These are phyloP conservation scores for Dromiciops gliroides DNA, from an alignment of 2,113 vertebrate genomes.

Conservation along the genomic window DNA sequence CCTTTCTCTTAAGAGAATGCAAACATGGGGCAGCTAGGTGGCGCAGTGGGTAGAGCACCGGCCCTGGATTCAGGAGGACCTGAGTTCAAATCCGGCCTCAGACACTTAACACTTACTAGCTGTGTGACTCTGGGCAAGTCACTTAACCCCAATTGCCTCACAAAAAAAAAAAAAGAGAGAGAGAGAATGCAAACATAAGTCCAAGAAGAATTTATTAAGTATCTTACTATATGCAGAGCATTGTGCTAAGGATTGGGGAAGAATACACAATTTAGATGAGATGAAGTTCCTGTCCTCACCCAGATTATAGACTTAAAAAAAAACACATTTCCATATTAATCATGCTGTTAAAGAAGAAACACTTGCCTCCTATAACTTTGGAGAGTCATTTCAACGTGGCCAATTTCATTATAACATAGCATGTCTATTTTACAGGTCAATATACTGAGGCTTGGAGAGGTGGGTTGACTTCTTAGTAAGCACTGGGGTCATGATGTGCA, in stretches of 20 bases:
- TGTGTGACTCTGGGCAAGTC: no score
- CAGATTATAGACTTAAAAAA: not conserved
- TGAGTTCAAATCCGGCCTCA: no score
- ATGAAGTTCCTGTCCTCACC: not conserved
- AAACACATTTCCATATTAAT: not conserved
- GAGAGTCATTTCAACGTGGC: not conserved
- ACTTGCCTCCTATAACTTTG: not conserved
- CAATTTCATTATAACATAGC: not conserved
- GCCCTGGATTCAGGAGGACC: no score
- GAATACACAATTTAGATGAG: not conserved
- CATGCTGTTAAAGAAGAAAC: not conserved
- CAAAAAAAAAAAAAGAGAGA: no score
- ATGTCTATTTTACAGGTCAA: not conserved
- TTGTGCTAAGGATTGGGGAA: not conserved
- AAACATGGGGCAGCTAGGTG: no score
- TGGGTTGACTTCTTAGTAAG: not conserved
- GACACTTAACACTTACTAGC: no score
- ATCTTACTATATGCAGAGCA: not conserved
- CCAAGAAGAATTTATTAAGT: not conserved
- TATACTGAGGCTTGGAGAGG: not conserved
- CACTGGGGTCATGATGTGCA: not conserved
- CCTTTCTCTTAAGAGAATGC: not conserved
- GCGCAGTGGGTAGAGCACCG: no score
- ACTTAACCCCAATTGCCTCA: no score
- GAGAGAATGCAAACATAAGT: not conserved